Conservation (phyloP, 64 coral and sea anemone genomes). For the Montipora sp. region DNA sequence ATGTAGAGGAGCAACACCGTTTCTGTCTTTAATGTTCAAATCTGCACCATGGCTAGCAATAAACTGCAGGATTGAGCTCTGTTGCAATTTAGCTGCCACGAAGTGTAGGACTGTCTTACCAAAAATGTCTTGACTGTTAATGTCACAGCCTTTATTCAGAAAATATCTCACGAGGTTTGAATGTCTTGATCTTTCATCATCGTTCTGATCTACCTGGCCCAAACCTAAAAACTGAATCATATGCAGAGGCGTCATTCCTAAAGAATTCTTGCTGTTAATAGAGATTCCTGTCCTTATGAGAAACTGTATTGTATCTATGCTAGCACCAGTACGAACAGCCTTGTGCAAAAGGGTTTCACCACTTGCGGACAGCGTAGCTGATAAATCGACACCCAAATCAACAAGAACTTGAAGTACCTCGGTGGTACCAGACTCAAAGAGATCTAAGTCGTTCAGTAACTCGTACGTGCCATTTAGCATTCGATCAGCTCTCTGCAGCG, state of each 20-base stretch:
- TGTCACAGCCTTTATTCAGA: not conserved
- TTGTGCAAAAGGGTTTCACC: constrained; percentile 28
- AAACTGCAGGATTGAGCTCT: constrained; percentile 20
- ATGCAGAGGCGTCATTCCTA: constrained; percentile 40
- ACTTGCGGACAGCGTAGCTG: not conserved
- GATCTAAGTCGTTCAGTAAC: not conserved
- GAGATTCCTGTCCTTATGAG: constrained; percentile 10
- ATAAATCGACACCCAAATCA: constrained; percentile 22
- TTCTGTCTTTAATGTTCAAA: constrained; percentile 19
- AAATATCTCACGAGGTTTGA: constrained; percentile 3
- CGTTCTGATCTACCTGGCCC: not conserved
- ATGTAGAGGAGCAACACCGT: constrained; percentile 26
- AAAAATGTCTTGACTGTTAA: constrained; percentile 35
- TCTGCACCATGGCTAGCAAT: not conserved
- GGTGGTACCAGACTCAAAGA: not conserved
- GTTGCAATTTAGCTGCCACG: not conserved
- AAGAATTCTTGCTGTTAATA: constrained; percentile 5
- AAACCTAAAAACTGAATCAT: constrained; percentile 1
- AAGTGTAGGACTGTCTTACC: constrained; percentile 2
- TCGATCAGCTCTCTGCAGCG: constrained; percentile 8
- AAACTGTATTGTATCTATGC: constrained; percentile 12
- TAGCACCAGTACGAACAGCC: not conserved
- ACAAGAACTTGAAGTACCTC: constrained; percentile 39
- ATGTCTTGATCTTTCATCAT: not conserved
- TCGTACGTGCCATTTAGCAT: constrained; percentile 29